phyloP scores from a whole-genome alignment of 2,797 vertebrate genomes.

The Danio tinwini region DNA sequence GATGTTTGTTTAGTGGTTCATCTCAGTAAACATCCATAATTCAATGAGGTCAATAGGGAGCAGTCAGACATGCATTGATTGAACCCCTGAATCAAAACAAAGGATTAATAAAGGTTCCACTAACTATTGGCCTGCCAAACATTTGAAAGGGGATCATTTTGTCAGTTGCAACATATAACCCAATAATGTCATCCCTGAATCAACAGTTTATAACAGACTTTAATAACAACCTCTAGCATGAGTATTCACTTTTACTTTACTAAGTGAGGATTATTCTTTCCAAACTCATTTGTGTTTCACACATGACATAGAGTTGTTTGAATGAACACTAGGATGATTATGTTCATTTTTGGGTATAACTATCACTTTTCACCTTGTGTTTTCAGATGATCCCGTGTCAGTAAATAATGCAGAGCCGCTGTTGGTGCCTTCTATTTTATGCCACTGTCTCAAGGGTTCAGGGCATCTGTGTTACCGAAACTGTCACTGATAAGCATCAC shows the following conservation, averaged over 20 bases:
- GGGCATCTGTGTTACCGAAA: constrained; percentile 30
- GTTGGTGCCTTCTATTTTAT: constrained; percentile 12
- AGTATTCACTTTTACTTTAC: background rate
- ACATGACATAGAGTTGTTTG: background rate
- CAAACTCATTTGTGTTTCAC: background rate
- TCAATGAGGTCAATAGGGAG: too few species aligned
- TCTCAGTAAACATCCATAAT: too few species aligned
- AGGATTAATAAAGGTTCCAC: too few species aligned
- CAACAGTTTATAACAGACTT: too few species aligned
- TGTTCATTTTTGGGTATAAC: background rate
- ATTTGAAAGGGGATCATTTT: too few species aligned
- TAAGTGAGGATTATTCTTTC: background rate
- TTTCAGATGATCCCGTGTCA: background rate
- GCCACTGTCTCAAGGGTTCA: constrained; percentile 3
- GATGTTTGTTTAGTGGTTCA: too few species aligned
- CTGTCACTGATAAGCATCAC: constrained; percentile 48
- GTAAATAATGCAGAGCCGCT: background rate
- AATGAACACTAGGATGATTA: background rate
- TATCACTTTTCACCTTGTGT: background rate
- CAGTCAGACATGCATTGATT: too few species aligned
- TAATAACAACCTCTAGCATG: background rate
- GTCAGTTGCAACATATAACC: too few species aligned
- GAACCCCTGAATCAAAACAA: too few species aligned
- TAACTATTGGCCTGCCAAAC: too few species aligned
- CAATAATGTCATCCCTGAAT: too few species aligned